Evolutionary conservation across 1,140 invertebrate genomes (phyloP), one percentile per base, ranked within the genome.

Genomic region (Drosophila oshimai): DNA sequence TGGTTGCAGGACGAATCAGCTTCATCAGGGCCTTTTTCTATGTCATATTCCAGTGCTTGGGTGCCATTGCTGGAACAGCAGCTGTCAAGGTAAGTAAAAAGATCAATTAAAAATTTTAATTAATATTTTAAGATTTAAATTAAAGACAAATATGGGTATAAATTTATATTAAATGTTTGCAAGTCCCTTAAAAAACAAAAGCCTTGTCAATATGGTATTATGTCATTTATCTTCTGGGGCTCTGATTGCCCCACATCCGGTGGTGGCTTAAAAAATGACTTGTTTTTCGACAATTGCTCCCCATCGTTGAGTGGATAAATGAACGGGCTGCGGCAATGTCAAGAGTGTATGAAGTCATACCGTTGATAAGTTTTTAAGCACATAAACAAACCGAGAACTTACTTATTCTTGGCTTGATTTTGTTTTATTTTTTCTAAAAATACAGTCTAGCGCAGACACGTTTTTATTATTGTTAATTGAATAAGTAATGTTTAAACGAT

Each of bases 21-120:
- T 91, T 97, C 5, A 90, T 96, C 2, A 93, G 96, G 57, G 95
- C 93, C 0, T 20, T 97, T 2, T 92, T 98, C 4, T 98, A 98
- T 91, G 93, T 98, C 6, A 90, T 96, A n/a, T 94, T 94, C 2
- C 97, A 98, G 91, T 95, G 96, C 81, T 89, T 95, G 2, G 98
- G 97, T 1, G 95, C 96, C 3, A 95, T 98, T 12, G 94, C 95
- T 0, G 97, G 97, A 18, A 96, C 97, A 0, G 96, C 93, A 0
- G 86, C 95, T 10, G 87, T 97, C 13, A 92, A 67, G 53, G 89
- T 90, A 20, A 74, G 74, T 65, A 13, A 12, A 12, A 39, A 0
- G 6, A 9, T 1, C 3, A 17, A 6, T 12, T 3, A 4, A 7
- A 9, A 45, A 6, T 29, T 29, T 29, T 29, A 29, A 1, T 29